phyloP scores from a whole-genome alignment of 2,888 invertebrate genomes.

The Drosophila vallismaia region DNA sequence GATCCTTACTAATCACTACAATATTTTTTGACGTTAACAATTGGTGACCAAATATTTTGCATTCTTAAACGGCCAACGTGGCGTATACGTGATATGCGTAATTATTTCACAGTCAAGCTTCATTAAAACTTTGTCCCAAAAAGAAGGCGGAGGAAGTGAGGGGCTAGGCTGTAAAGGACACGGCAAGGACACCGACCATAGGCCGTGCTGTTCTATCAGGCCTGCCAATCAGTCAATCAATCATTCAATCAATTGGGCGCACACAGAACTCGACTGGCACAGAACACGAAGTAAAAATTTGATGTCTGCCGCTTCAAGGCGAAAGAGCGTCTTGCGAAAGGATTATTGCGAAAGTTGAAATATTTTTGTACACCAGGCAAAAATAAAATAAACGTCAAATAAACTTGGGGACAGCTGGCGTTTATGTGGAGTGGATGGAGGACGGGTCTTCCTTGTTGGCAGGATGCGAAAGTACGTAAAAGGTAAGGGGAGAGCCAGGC shows the following conservation, averaged over 20 bases:
- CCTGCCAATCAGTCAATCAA: conserved; percentile 53
- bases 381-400: conserved; percentile 69
- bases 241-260: conserved; percentile 63
- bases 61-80: background rate
- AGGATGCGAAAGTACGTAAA: conserved; percentile 55
- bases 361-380: conserved; percentile 43
- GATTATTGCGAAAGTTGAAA: conserved; percentile 60
- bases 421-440: conserved; percentile 13
- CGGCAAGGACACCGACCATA: background rate
- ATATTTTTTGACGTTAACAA: background rate
- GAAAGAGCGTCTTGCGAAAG: conserved; percentile 33
- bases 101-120: conserved; percentile 46
- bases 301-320: conserved; percentile 7
- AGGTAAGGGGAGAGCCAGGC: conserved; percentile 39
- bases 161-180: background rate
- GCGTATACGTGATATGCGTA: conserved; percentile 45
- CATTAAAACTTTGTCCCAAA: conserved; percentile 47
- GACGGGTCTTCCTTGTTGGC: conserved; percentile 4
- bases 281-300: conserved; percentile 30
- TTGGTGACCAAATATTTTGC: background rate
- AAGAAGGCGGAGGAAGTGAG: background rate
- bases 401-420: conserved; percentile 48
- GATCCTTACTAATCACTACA: background rate
- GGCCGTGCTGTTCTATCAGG: conserved; percentile 32
- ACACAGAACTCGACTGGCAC: background rate